A percentile compares a stretch with the other conserved stretches of the same genome.
phyloP scores from a whole-genome alignment of 1,140 invertebrate species.

The Pseudobourletiella spinata region DNA sequence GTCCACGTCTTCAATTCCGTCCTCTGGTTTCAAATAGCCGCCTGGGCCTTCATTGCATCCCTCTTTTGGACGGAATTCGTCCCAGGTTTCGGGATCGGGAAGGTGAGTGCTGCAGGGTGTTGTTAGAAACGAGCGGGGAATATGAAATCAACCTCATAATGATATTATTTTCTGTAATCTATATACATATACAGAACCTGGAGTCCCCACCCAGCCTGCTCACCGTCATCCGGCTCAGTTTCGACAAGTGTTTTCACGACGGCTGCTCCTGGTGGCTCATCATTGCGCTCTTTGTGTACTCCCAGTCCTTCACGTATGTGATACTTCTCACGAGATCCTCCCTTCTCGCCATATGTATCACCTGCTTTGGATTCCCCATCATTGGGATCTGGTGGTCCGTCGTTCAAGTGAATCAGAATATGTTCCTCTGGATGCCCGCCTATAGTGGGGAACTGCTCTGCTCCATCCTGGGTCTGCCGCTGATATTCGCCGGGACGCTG shows the following conservation, averaged over 20 bases:
- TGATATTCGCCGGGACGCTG: conserved; percentile 48
- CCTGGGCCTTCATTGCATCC: conserved; percentile 21
- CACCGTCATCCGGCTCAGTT: neutral
- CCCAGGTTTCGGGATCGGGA: conserved; percentile 27
- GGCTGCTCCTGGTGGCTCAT: neutral
- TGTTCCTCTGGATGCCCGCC: conserved; percentile 45
- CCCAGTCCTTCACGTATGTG: conserved; percentile 39
- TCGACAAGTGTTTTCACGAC: conserved; percentile 1
- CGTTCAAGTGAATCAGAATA: conserved; percentile 42
- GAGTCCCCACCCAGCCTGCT: neutral
- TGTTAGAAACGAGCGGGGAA: too few species aligned
- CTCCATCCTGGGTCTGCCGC: conserved; percentile 49
- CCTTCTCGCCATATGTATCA: conserved; percentile 49
- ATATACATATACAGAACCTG: neutral
- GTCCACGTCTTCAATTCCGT: conserved; percentile 17
- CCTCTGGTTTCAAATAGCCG: conserved; percentile 26
- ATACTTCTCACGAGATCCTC: conserved; percentile 50
- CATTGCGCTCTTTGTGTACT: conserved; percentile 10
- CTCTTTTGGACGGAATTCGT: conserved; percentile 32
- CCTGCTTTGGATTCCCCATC: conserved; percentile 47
- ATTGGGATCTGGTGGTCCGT: conserved; percentile 54
- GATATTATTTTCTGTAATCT: neutral
- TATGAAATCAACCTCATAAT: too few species aligned
- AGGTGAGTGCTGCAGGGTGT: too few species aligned
- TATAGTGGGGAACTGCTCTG: conserved; percentile 52